Conservation (phyloP, 2,888 invertebrate species). For the Prenolepis imparis region DNA sequence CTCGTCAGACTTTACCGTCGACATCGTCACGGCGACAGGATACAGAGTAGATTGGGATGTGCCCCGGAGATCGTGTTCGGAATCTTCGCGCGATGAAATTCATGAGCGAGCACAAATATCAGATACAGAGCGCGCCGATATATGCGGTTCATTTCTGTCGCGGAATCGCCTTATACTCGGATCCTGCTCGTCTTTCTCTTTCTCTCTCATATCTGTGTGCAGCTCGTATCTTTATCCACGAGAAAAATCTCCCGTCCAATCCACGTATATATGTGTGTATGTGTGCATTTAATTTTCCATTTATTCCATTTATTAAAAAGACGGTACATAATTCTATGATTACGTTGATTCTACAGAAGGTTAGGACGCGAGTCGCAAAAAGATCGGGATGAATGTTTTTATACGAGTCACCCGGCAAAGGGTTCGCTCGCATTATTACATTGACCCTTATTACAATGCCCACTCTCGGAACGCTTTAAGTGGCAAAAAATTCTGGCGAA, state of each 20-base stretch:
- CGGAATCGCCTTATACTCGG: conserved; percentile 17
- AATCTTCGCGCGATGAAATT: conserved; percentile 52
- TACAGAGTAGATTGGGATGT: conserved; percentile 49
- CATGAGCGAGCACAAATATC: conserved; percentile 45
- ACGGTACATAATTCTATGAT: conserved; percentile 2
- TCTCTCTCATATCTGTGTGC: not conserved
- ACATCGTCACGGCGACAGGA: conserved; percentile 53
- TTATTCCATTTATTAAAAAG: conserved; percentile 13
- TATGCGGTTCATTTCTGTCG: conserved; percentile 18
- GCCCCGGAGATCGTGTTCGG: conserved; percentile 46
- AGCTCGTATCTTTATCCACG: not conserved
- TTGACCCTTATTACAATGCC: conserved; percentile 58
- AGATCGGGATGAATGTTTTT: conserved; percentile 30
- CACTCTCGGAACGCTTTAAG: conserved; percentile 56
- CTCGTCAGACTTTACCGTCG: conserved; percentile 57
- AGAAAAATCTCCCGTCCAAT: not conserved
- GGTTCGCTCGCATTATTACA: conserved; percentile 45
- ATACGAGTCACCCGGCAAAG: conserved; percentile 21
- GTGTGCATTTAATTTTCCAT: not conserved
- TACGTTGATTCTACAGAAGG: conserved; percentile 14
- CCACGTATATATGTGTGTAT: not conserved
- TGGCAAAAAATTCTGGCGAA: conserved; percentile 62
- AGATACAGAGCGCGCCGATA: conserved; percentile 18
- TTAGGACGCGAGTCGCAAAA: conserved; percentile 18
- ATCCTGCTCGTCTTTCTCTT: too few relatives aligned